These are phyloP conservation scores for Lagria hirta DNA, from an alignment of 2,888 invertebrate genomes.

Conservation along the genomic window DNA sequence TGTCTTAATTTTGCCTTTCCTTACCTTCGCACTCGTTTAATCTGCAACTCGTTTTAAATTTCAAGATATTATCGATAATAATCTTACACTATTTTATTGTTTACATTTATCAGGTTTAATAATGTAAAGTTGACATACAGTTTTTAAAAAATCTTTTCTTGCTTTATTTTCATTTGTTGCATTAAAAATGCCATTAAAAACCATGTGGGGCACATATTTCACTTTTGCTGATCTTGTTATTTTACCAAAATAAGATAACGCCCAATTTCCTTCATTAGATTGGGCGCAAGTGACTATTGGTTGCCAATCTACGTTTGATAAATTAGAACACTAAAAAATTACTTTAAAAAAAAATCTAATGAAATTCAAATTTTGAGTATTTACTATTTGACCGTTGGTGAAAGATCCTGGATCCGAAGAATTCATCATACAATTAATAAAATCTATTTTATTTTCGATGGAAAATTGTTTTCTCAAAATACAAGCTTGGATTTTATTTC, in stretches of 20 bases:
- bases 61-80: too few species aligned
- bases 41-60: too few species aligned
- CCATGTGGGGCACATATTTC: slow-evolving; percentile 22
- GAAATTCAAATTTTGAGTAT: too few species aligned
- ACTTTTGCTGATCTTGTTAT: slow-evolving; percentile 14
- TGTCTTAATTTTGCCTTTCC: too few species aligned
- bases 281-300: slow-evolving; percentile 21
- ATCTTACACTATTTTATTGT: too few species aligned
- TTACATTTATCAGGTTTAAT: too few species aligned
- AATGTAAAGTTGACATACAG: too few species aligned
- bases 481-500: slow-evolving; percentile 17
- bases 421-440: slow-evolving; percentile 28
- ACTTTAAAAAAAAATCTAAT: neutral
- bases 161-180: slow-evolving; percentile 13
- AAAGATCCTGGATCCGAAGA: slow-evolving; percentile 18
- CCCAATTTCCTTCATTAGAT: slow-evolving; percentile 10
- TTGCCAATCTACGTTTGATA: slow-evolving; percentile 23
- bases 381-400: slow-evolving; percentile 1
- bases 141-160: slow-evolving; percentile 18
- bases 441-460: slow-evolving; percentile 10
- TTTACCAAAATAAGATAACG: slow-evolving; percentile 19
- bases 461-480: neutral
- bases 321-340: slow-evolving; percentile 29
- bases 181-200: slow-evolving; percentile 23
- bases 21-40: too few species aligned